Conservation (phyloP, 2,888 invertebrate species). For the Acleris emargana region DNA sequence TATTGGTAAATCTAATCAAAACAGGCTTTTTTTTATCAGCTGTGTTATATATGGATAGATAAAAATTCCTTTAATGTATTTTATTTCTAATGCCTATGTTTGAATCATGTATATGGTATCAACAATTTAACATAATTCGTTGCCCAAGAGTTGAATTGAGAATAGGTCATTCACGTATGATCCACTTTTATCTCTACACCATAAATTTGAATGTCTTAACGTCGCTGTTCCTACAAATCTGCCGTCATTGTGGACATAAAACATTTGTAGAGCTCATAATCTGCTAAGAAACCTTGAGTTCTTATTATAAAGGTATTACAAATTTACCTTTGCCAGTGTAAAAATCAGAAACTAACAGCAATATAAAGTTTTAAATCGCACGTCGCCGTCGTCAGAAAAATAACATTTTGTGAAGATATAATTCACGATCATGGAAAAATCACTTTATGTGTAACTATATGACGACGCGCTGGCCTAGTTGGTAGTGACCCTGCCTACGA, state of each 20-base stretch:
- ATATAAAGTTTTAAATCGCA: neutral
- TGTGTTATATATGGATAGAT: too few relatives aligned
- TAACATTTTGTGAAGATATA: conserved; percentile 5
- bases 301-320: conserved; percentile 23
- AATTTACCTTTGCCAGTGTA: conserved; percentile 19
- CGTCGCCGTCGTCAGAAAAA: neutral
- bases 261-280: conserved; percentile 34
- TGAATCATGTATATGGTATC: too few relatives aligned
- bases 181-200: conserved; percentile 3
- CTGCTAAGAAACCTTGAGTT: conserved; percentile 27
- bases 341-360: neutral
- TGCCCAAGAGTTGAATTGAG: neutral
- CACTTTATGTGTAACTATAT: neutral
- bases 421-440: conserved; percentile 13
- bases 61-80: too few relatives aligned
- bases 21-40: too few relatives aligned
- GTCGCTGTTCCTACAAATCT: conserved; percentile 19
- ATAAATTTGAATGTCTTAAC: conserved; percentile 21
- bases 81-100: neutral
- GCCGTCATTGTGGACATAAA: conserved; percentile 33
- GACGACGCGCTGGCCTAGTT: too few relatives aligned
- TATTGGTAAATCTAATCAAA: too few relatives aligned
- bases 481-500: too few relatives aligned
- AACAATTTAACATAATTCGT: neutral
- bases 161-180: conserved; percentile 8